Percentiles rank a stretch among this genome's conserved stretches.
phyloP scores from a whole-genome alignment of 53 echinoderm and acorn worm genomes.

The Hippasteria phrygiana region DNA sequence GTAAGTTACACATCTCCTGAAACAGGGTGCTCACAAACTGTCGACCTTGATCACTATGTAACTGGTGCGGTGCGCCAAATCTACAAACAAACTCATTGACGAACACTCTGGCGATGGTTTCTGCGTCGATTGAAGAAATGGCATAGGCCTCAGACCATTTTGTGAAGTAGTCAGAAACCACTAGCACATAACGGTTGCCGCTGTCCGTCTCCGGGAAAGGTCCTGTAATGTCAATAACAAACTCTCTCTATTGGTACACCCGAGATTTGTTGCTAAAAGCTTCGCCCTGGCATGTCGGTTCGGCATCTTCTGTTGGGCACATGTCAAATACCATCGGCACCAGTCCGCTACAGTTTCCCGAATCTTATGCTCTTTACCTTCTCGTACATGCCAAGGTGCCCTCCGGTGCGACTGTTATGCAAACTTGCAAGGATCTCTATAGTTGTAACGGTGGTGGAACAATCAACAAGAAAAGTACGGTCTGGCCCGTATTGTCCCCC shows the following conservation, averaged over 20 bases:
- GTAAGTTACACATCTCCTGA: not conserved
- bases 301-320: conserved; percentile 37
- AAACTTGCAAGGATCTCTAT: conserved; percentile 1
- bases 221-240: conserved; percentile 33
- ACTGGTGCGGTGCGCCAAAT: conserved; percentile 10
- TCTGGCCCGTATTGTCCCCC: conserved; percentile 33
- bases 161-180: conserved; percentile 46
- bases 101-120: conserved; percentile 22
- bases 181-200: conserved; percentile 44
- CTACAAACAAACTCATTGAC: conserved; percentile 50
- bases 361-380: conserved; percentile 46
- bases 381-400: conserved; percentile 33
- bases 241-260: conserved; percentile 40
- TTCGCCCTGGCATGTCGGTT: not conserved
- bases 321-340: conserved; percentile 26
- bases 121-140: conserved; percentile 8
- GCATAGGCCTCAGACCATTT: conserved; percentile 50
- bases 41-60: conserved; percentile 55
- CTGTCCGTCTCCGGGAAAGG: conserved; percentile 12
- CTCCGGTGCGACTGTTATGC: conserved; percentile 21
- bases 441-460: conserved; percentile 1
- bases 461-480: conserved; percentile 38
- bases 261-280: conserved; percentile 26
- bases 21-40: conserved; percentile 33
- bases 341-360: conserved; percentile 5